phyloP scores from a whole-genome alignment of 2,888 invertebrate genomes.

The Oscheius myriophilus region DNA sequence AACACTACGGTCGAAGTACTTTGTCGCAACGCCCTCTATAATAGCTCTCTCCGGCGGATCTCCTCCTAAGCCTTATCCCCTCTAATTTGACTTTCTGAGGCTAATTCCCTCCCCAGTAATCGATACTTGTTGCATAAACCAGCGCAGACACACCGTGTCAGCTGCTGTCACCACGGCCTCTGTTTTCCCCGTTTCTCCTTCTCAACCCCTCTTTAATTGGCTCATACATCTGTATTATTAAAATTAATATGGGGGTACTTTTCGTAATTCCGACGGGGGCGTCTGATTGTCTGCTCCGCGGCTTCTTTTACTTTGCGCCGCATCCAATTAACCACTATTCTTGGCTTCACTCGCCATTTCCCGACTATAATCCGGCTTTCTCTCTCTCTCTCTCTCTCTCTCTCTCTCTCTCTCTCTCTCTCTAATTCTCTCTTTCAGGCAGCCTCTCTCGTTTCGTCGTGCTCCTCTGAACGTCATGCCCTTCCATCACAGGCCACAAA shows the following conservation, averaged over 20 bases:
- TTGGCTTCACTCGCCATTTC: constrained; percentile 16
- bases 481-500: constrained; percentile 40
- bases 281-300: background rate
- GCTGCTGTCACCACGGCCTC: constrained; percentile 17
- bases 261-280: background rate
- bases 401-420: constrained; percentile 29
- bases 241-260: background rate
- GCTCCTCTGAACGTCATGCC: constrained; percentile 45
- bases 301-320: constrained; percentile 1
- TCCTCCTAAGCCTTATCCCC: too few species aligned
- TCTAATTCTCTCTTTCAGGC: constrained; percentile 39
- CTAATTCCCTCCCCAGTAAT: constrained; percentile 26
- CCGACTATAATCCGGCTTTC: background rate
- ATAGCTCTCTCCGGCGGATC: too few species aligned
- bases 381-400: constrained; percentile 24
- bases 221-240: background rate
- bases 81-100: constrained; percentile 23
- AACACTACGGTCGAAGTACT: too few species aligned
- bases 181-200: background rate
- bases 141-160: constrained; percentile 11
- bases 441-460: constrained; percentile 51
- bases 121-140: constrained; percentile 30
- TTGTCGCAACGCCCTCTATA: too few species aligned
- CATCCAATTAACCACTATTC: constrained; percentile 29
- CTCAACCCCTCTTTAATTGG: background rate